A percentile compares a stretch with the other conserved stretches of the same genome.
phyloP scores from a whole-genome alignment of 1,140 invertebrate genomes.

The Campoletis sonorensis region DNA sequence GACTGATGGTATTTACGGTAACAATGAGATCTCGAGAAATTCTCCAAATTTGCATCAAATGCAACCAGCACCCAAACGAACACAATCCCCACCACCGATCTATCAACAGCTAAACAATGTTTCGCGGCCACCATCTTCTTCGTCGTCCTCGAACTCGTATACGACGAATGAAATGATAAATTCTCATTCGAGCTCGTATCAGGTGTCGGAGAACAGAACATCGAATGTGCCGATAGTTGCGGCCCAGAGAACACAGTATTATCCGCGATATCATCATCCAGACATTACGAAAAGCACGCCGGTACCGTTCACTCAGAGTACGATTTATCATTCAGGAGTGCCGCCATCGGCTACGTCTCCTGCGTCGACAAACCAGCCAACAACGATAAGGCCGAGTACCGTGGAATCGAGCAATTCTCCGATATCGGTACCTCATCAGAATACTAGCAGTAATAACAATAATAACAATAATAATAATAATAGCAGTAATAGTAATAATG shows the following conservation, averaged over 20 bases:
- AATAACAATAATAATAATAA: constrained; percentile 32
- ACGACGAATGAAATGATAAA: constrained; percentile 60
- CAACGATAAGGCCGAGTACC: constrained; percentile 34
- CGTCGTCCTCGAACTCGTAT: constrained; percentile 39
- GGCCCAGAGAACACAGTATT: constrained; percentile 69
- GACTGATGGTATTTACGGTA: neutral
- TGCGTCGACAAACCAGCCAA: constrained; percentile 41
- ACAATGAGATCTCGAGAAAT: constrained; percentile 55
- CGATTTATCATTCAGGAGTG: constrained; percentile 64
- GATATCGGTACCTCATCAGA: constrained; percentile 37
- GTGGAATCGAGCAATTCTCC: constrained; percentile 11
- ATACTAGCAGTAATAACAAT: constrained; percentile 19
- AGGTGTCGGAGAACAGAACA: constrained; percentile 46
- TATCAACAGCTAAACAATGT: constrained; percentile 71
- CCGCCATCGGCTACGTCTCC: constrained; percentile 50
- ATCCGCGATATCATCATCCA: constrained; percentile 72
- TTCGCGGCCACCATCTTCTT: constrained; percentile 54
- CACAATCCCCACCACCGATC: constrained; percentile 69
- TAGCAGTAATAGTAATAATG: constrained; percentile 27
- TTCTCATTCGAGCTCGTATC: constrained; percentile 63
- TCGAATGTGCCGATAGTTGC: constrained; percentile 55
- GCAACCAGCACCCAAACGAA: constrained; percentile 67
- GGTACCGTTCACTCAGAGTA: constrained; percentile 65
- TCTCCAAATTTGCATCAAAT: constrained; percentile 73
- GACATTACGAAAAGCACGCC: constrained; percentile 73